Conservation (phyloP, 2,888 invertebrate species). For the Petrolisthes manimaculis region DNA sequence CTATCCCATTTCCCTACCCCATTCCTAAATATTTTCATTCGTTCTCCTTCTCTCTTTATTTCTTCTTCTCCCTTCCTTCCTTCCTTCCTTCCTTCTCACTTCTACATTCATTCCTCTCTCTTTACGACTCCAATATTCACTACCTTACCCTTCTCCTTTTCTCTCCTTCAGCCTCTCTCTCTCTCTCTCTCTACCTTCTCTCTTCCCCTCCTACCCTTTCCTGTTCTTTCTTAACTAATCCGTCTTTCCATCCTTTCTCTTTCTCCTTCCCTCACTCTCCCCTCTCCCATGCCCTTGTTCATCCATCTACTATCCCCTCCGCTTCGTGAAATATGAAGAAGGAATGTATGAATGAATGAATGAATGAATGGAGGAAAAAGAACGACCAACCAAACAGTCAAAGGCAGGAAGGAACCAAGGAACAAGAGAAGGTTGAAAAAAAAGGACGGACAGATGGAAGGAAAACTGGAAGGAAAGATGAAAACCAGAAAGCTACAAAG, state of each 20-base stretch:
- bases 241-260: not conserved
- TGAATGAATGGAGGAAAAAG: not conserved
- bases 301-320: constrained; percentile 1
- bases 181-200: not conserved
- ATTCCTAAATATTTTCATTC: no score
- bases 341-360: not conserved
- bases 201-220: no score
- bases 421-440: not conserved
- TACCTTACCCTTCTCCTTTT: no score
- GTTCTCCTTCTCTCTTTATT: no score
- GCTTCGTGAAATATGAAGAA: not conserved
- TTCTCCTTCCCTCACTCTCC: not conserved
- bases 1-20: no score
- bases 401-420: not conserved
- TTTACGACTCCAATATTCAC: no score
- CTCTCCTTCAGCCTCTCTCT: not conserved
- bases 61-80: no score
- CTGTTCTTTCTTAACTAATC: no score
- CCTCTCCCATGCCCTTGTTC: not conserved
- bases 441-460: not conserved
- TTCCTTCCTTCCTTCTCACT: no score
- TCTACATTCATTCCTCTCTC: no score
- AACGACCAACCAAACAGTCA: not conserved
- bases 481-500: not conserved
- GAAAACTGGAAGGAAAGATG: not conserved